Conservation (phyloP, 2,888 invertebrate species). For the Drosophila ustulata region DNA sequence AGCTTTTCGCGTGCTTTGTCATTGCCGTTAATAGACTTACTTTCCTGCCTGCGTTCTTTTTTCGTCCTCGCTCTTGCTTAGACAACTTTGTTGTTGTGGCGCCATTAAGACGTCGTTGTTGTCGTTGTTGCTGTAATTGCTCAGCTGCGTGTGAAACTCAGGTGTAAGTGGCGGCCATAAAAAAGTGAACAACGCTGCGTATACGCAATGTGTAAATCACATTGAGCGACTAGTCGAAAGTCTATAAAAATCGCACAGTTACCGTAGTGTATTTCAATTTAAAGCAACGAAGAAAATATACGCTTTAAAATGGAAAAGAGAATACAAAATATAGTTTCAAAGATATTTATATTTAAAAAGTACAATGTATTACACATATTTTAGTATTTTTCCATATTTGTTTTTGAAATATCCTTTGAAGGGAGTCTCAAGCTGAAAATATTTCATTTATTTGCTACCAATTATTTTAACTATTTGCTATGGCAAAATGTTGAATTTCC, state of each 20-base stretch:
- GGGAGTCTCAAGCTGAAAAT: too few species aligned
- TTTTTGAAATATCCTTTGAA: too few species aligned
- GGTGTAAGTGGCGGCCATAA: slow-evolving; percentile 62
- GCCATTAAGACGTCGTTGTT: slow-evolving; percentile 54
- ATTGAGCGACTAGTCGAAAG: slow-evolving; percentile 42
- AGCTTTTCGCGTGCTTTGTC: slow-evolving; percentile 81
- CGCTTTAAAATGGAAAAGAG: not conserved
- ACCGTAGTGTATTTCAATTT: not conserved
- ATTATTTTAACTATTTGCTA: slow-evolving; percentile 4
- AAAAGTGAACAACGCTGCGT: slow-evolving; percentile 56
- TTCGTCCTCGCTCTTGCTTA: slow-evolving; percentile 13
- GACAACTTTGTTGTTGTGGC: slow-evolving; percentile 35
- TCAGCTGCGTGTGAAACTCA: slow-evolving; percentile 65
- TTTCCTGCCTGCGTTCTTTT: slow-evolving; percentile 44
- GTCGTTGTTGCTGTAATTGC: slow-evolving; percentile 53
- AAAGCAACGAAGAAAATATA: not conserved
- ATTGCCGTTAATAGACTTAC: slow-evolving; percentile 80
- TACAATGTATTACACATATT: too few species aligned
- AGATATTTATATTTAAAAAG: too few species aligned
- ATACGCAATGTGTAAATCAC: slow-evolving; percentile 63
- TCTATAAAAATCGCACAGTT: slow-evolving; percentile 11
- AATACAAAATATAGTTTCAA: too few species aligned
- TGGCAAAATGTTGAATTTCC: slow-evolving; percentile 38
- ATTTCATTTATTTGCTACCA: not conserved
- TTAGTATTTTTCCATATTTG: too few species aligned